Evolutionary conservation across 2,797 vertebrate species (phyloP).

Genomic region (Echiichthys vipera): DNA sequence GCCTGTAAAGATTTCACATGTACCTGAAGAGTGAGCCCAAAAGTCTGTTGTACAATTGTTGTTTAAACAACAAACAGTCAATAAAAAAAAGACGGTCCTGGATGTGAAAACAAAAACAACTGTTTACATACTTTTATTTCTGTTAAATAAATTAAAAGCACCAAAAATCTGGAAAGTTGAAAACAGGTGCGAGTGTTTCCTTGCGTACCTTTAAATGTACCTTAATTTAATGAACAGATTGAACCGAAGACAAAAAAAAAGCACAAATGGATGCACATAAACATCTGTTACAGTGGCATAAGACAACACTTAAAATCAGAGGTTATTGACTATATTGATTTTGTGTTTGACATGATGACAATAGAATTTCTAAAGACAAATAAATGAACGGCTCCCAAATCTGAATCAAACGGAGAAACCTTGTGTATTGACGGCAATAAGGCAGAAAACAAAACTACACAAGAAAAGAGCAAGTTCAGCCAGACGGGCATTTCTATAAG

Average conservation of each 20-base stretch:
- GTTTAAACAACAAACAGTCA: not conserved
- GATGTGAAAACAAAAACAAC: conserved; percentile 3
- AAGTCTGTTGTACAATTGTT: not conserved
- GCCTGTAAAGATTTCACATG: conserved; percentile 73
- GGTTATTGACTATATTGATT: conserved; percentile 31
- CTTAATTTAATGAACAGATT: conserved; percentile 60
- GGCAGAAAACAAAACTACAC: conserved; percentile 36
- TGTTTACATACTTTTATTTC: conserved; percentile 81
- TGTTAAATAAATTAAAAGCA: conserved; percentile 89
- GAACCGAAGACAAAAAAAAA: conserved; percentile 54
- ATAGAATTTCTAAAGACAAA: conserved; percentile 20
- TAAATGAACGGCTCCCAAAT: conserved; percentile 20
- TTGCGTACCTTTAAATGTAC: conserved; percentile 75
- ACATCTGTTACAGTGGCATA: conserved; percentile 44
- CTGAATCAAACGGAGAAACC: conserved; percentile 32
- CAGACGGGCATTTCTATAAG: not conserved
- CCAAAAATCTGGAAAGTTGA: conserved; percentile 69
- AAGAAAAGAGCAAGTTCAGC: conserved; percentile 18
- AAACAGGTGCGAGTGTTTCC: conserved; percentile 67
- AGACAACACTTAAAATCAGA: conserved; percentile 44
- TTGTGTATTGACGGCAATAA: conserved; percentile 29
- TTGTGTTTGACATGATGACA: conserved; percentile 24
- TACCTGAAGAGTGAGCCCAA: conserved; percentile 35
- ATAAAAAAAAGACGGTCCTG: not conserved
- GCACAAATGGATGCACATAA: conserved; percentile 45